These are phyloP conservation scores for Lutjanus campechanus DNA, from an alignment of 2,797 vertebrate species.

Conservation along the genomic window DNA sequence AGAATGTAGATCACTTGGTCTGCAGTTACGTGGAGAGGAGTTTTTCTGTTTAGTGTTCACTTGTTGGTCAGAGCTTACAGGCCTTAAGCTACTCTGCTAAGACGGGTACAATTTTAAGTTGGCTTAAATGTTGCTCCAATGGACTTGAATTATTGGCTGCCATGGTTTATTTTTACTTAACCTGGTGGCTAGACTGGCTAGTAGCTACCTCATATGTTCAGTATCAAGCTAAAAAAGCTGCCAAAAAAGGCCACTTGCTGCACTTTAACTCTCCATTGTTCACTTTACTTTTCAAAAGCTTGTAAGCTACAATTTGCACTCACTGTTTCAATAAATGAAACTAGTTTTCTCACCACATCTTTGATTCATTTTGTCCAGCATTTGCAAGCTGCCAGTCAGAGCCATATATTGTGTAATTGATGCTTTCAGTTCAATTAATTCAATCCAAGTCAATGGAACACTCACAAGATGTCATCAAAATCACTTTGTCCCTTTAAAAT, in stretches of 20 bases:
- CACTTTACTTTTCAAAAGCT: background rate
- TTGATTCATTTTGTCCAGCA: no score
- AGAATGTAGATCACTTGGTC: slow-evolving; percentile 1
- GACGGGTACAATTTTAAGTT: background rate
- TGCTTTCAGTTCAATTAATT: no score
- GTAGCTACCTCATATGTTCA: background rate
- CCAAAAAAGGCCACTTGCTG: background rate
- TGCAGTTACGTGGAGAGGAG: no score
- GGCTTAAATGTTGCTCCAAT: background rate
- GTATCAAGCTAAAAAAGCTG: background rate
- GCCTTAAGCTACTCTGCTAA: background rate
- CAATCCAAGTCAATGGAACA: no score
- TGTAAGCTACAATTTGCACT: background rate
- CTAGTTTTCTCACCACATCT: no score
- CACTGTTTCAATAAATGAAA: no score
- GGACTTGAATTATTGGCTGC: no score
- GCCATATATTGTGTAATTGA: no score
- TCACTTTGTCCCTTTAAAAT: no score
- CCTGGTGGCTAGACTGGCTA: background rate
- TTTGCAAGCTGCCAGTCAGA: no score
- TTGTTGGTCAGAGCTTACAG: background rate
- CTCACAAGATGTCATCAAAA: no score
- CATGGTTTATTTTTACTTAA: background rate
- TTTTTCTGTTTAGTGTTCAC: background rate
- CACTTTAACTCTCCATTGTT: background rate